phyloP scores from a whole-genome alignment of 92 coral and sea anemone genomes.

The Pocillopora meandrina region DNA sequence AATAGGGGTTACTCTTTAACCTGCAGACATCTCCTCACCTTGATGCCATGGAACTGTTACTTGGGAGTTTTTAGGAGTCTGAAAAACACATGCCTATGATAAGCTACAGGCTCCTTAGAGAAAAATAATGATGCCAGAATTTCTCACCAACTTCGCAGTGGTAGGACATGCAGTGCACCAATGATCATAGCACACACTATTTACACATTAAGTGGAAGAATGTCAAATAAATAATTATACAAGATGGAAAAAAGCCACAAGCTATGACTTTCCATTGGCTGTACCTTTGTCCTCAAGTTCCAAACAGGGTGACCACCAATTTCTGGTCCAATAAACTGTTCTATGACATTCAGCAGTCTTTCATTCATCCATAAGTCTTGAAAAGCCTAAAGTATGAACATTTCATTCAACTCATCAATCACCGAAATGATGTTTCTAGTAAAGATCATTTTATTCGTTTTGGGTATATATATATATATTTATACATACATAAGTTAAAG shows the following conservation, averaged over 20 bases:
- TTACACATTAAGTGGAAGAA: too few relatives aligned
- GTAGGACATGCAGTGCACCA: too few relatives aligned
- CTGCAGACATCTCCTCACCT: constrained; percentile 42
- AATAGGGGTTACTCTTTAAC: too few relatives aligned
- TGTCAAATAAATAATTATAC: too few relatives aligned
- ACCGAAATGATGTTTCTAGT: too few relatives aligned
- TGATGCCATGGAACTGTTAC: constrained; percentile 91
- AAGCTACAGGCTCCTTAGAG: neutral
- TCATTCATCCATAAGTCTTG: constrained; percentile 82
- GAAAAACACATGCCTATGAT: neutral
- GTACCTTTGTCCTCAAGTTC: constrained; percentile 86
- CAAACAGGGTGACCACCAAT: constrained; percentile 91
- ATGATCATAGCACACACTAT: too few relatives aligned
- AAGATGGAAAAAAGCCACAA: neutral
- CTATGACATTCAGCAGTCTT: constrained; percentile 76
- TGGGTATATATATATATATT: too few relatives aligned
- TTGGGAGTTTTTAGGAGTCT: constrained; percentile 74
- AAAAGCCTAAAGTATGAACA: constrained; percentile 54
- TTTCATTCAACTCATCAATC: too few relatives aligned
- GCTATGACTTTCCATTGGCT: neutral
- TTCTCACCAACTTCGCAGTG: too few relatives aligned
- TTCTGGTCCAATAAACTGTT: constrained; percentile 87
- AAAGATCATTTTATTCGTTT: too few relatives aligned
- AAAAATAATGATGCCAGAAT: too few relatives aligned
- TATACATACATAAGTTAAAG: too few relatives aligned